Conservation (phyloP, 2,888 invertebrate species). For the Cantharis rustica region DNA sequence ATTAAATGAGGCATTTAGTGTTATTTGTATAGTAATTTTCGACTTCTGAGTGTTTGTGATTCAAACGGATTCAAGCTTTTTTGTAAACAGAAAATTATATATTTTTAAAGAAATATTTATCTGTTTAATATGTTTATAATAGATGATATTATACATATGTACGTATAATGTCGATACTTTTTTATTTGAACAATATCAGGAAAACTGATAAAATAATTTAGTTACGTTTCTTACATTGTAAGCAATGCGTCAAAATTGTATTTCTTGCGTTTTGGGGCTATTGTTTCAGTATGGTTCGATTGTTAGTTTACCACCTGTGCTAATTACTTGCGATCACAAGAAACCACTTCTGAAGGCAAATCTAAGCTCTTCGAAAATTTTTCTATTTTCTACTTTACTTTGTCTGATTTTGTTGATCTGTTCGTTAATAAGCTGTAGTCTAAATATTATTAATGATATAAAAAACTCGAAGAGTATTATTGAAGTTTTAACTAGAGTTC, state of each 20-base stretch:
- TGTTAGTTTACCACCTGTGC: neutral
- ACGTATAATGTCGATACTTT: too few relatives aligned
- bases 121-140: too few relatives aligned
- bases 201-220: neutral
- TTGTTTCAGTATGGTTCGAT: neutral
- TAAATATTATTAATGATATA: neutral
- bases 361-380: neutral
- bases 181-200: too few relatives aligned
- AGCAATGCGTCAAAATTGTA: neutral
- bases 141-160: too few relatives aligned
- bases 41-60: too few relatives aligned
- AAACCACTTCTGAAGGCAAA: neutral
- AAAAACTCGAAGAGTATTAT: neutral
- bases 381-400: neutral
- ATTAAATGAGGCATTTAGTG: too few relatives aligned
- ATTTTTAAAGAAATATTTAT: too few relatives aligned
- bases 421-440: neutral
- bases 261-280: neutral
- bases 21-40: too few relatives aligned
- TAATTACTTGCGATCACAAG: neutral
- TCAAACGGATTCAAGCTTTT: too few relatives aligned
- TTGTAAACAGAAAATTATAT: too few relatives aligned
- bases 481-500: neutral
- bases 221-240: neutral
- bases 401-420: neutral